Base-by-base conservation (phyloP, 2,797 vertebrate species). In the Lateolabrax maculatus region DNA sequence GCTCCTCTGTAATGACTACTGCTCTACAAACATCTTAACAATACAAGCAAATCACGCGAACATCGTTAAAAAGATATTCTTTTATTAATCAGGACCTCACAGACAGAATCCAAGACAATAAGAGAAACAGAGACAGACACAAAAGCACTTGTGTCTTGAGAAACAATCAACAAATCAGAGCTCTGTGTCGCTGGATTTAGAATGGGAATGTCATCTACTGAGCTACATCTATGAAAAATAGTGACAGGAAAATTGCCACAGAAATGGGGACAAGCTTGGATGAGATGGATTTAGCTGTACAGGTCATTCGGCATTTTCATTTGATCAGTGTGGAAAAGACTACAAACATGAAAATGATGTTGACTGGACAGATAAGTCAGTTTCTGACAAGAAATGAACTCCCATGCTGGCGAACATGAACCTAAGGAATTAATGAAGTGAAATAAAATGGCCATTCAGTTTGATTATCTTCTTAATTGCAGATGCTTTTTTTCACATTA, bases 71-170 rank as follows among this genome's bases (percentile, higher is more conserved):
- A 73, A 83, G 31, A 61, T 53, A 64, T 86, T 90, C 69, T 62
- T 73, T 73, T 69, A 81, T 88, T 78, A 89, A 93, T 90, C 80
- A 82, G 71, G 72, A 81, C 57, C 66, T 84, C 48, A n/a, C 66
- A 87, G 70, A 84, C 55, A 44, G 49, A 81, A 85, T 76, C 57
- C 48, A 46, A 79, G 68, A 81, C 75, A 67, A 65, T 9, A 73
- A 71, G 58, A 74, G n/a, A 79, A 39, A 49, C 39, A 43, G 29
- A 49, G 36, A 71, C 19, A 23, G 49, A 3, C 58, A 58, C 11
- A 75, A 51, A 46, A 53, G 9, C 43, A 34, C 29, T 36, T 34
- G n/a, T 39, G 18, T 25, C 8, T 44, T 12, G 11, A 46, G 21
- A 46, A 23, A 43, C 37, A 27, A 41, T 44, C 27, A 46, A 23